phyloP scores from a whole-genome alignment of 2,113 vertebrate species.

The Cochlearius cochlearius region DNA sequence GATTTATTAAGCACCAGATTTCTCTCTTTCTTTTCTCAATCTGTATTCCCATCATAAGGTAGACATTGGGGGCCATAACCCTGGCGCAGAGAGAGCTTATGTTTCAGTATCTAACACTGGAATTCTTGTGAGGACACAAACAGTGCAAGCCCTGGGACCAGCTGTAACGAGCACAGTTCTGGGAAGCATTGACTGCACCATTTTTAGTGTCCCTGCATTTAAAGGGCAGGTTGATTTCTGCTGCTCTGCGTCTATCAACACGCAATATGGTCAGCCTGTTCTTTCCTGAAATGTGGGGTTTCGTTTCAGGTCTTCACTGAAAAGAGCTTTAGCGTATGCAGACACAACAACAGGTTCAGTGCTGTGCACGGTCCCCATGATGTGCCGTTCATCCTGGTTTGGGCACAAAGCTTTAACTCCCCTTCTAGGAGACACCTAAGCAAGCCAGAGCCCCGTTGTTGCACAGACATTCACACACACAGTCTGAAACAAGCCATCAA shows the following conservation, averaged over 20 bases:
- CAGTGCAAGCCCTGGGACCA: not conserved
- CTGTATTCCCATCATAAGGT: not conserved
- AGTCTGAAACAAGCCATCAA: slow-evolving; percentile 44
- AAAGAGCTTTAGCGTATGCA: not conserved
- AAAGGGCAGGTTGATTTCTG: slow-evolving; percentile 24
- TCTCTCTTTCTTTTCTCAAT: not conserved
- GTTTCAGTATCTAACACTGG: not conserved
- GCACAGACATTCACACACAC: not conserved
- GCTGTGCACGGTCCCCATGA: fast-evolving
- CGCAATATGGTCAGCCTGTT: not conserved
- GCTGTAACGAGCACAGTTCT: not conserved
- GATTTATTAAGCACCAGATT: not conserved
- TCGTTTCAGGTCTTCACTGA: not conserved
- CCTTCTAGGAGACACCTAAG: not conserved
- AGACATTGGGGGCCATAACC: not conserved
- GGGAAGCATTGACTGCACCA: not conserved
- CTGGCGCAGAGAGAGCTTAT: not conserved
- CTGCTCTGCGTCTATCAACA: not conserved
- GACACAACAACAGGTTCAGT: not conserved
- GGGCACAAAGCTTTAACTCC: not conserved
- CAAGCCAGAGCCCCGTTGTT: not conserved
- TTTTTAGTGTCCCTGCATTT: slow-evolving; percentile 13
- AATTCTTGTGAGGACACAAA: not conserved
- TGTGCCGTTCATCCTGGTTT: not conserved
- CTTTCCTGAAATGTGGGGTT: not conserved